Evolutionary conservation across 2,797 vertebrate genomes (phyloP).

Genomic region (Chromis chromis): DNA sequence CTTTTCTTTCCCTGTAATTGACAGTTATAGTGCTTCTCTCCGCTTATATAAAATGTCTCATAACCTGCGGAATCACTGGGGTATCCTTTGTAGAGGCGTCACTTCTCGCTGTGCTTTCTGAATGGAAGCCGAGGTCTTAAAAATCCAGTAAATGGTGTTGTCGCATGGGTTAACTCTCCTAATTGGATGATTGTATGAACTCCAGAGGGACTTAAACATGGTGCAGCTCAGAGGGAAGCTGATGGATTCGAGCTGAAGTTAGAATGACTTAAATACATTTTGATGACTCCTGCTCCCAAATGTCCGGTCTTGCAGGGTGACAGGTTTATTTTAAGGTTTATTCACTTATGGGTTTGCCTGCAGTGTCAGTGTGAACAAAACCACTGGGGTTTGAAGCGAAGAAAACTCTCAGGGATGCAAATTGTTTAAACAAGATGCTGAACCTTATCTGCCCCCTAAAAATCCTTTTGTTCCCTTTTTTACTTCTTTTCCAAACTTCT

Average conservation of each 20-base stretch:
- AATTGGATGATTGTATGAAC: constrained; percentile 43
- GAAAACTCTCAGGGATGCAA: background rate
- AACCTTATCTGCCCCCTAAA: background rate
- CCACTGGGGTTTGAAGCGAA: background rate
- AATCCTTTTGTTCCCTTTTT: background rate
- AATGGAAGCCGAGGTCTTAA: constrained; percentile 6
- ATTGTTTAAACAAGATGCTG: constrained; percentile 7
- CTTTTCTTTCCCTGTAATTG: constrained; percentile 47
- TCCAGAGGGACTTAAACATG: constrained; percentile 24
- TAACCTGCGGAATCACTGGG: constrained; percentile 35
- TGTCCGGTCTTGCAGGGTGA: constrained; percentile 32
- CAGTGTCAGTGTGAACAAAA: background rate
- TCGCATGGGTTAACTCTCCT: constrained; percentile 33
- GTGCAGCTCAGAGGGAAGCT: constrained; percentile 19
- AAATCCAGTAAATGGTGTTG: constrained; percentile 11
- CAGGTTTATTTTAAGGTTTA: constrained; percentile 46
- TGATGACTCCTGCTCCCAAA: constrained; percentile 35
- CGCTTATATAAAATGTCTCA: constrained; percentile 17
- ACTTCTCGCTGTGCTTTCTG: constrained; percentile 11
- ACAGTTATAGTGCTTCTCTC: constrained; percentile 37
- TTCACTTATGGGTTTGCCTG: constrained; percentile 14
- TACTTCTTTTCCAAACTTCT: background rate
- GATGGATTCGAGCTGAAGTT: constrained; percentile 46
- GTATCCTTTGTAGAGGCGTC: constrained; percentile 14
- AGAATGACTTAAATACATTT: constrained; percentile 47